These are phyloP conservation scores for Gambusia affinis DNA, from an alignment of 2,113 vertebrate genomes.

Conservation along the genomic window DNA sequence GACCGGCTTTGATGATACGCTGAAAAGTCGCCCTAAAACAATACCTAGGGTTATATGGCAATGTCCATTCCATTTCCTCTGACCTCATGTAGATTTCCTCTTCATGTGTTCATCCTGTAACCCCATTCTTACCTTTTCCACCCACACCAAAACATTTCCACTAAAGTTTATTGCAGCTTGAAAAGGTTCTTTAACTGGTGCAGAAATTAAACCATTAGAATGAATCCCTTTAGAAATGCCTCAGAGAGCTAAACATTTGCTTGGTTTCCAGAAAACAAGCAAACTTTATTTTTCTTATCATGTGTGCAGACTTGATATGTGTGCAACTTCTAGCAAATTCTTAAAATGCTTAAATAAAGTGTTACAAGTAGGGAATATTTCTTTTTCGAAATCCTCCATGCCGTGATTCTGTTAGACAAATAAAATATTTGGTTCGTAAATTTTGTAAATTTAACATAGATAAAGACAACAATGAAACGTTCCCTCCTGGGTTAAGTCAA, in stretches of 20 bases:
- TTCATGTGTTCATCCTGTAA: conserved; percentile 46
- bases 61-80: conserved; percentile 50
- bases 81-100: conserved; percentile 60
- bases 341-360: neutral
- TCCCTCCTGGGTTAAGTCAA: conserved; percentile 23
- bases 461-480: conserved; percentile 14
- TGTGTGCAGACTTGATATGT: conserved; percentile 2
- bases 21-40: conserved; percentile 53
- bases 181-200: conserved; percentile 34
- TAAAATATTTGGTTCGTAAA: neutral
- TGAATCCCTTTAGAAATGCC: conserved; percentile 31
- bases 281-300: conserved; percentile 14
- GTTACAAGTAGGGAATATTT: neutral
- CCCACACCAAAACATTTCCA: conserved; percentile 57
- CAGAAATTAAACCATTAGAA: conserved; percentile 51
- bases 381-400: neutral
- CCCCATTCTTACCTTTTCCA: conserved; percentile 40
- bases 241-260: conserved; percentile 38
- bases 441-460: conserved; percentile 8
- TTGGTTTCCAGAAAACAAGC: conserved; percentile 26
- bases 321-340: no score
- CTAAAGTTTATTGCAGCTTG: conserved; percentile 19
- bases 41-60: conserved; percentile 49
- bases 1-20: conserved; percentile 22
- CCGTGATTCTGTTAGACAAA: neutral